phyloP scores from a whole-genome alignment of 2,888 invertebrate species.

The Cactoblastis cactorum region DNA sequence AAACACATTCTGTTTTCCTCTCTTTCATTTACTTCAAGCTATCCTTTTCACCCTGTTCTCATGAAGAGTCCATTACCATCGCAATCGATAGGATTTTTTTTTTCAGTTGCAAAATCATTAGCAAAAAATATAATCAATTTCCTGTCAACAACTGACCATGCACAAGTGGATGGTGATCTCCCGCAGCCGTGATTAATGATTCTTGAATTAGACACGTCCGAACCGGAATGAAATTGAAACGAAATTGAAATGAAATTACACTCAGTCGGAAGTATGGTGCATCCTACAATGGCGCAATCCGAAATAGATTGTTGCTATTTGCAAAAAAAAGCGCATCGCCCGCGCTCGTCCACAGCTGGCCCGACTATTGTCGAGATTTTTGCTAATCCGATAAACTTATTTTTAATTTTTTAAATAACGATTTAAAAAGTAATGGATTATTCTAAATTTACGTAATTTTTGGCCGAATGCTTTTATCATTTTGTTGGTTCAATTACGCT shows the following conservation, averaged over 20 bases:
- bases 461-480: not conserved
- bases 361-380: conserved; percentile 37
- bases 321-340: conserved; percentile 56
- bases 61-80: no score
- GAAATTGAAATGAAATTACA: conserved; percentile 71
- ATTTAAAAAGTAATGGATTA: not conserved
- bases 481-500: not conserved
- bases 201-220: conserved; percentile 73
- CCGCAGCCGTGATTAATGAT: conserved; percentile 69
- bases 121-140: conserved; percentile 62
- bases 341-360: conserved; percentile 69
- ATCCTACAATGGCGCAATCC: conserved; percentile 64
- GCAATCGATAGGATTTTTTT: no score
- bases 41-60: no score
- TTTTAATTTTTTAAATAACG: conserved; percentile 31
- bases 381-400: conserved; percentile 72
- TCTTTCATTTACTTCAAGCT: no score
- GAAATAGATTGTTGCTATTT: conserved; percentile 62
- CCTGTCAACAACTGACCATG: conserved; percentile 77
- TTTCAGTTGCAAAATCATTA: conserved; percentile 27
- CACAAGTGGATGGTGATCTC: conserved; percentile 61
- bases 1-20: no score
- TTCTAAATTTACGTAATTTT: not conserved
- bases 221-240: conserved; percentile 71
- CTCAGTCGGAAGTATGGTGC: conserved; percentile 70